Percentiles rank a stretch among this genome's conserved stretches.
Evolutionary conservation across 2,888 invertebrate species (phyloP).

Genomic region (Cancer borealis): DNA sequence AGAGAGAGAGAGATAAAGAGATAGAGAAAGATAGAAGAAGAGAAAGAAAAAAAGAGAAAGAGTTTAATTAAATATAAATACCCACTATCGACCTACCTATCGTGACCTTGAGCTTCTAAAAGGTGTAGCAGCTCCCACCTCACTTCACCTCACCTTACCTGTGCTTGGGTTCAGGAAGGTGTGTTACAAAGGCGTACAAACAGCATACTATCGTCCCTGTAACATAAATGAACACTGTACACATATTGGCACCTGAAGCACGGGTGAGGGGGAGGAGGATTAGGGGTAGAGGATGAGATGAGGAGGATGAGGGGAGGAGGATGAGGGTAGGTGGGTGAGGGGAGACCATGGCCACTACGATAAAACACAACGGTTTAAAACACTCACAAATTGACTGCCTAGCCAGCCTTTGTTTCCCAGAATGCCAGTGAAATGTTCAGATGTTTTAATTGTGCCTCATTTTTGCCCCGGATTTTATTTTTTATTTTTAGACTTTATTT

Average conservation of each 20-base stretch:
- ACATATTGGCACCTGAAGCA: not conserved
- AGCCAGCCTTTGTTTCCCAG: constrained; percentile 8
- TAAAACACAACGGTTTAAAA: constrained; percentile 21
- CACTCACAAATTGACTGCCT: constrained; percentile 8
- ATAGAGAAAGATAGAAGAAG: not conserved
- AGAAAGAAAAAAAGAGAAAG: not conserved
- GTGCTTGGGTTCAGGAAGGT: not conserved
- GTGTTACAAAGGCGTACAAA: not conserved
- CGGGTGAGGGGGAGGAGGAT: not conserved
- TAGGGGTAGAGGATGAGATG: not conserved
- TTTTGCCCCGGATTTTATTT: not conserved
- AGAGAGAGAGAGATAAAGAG: constrained; percentile 28
- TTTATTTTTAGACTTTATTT: too few relatives aligned
- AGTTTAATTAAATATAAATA: not conserved
- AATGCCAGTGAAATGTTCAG: not conserved
- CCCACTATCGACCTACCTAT: not conserved
- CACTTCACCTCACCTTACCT: too few relatives aligned
- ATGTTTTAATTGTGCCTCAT: not conserved
- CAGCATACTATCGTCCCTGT: not conserved
- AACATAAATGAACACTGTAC: not conserved
- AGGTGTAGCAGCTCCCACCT: not conserved
- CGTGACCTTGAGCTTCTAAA: constrained; percentile 4
- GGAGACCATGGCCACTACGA: constrained; percentile 26
- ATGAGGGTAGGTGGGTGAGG: not conserved
- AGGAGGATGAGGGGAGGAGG: not conserved